Conservation (phyloP, 2,797 vertebrate species). For the Carcharodon carcharias region DNA sequence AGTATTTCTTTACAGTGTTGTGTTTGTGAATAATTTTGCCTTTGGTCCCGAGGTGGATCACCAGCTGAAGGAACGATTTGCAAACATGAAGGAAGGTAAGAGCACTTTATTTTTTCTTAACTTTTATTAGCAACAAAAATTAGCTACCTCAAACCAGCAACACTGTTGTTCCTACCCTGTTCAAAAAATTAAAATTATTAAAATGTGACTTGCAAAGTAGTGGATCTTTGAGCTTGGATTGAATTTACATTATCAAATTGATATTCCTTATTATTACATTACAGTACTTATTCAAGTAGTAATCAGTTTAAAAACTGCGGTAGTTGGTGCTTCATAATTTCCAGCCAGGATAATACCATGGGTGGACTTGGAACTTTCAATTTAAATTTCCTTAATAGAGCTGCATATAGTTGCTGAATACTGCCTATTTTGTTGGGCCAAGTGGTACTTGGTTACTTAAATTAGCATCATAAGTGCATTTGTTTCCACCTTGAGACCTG, state of each 20-base stretch:
- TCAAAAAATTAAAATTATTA: neutral
- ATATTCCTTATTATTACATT: neutral
- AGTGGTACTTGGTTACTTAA: neutral
- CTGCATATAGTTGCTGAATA: neutral
- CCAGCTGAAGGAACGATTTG: conserved; percentile 98
- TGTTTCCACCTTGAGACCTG: neutral
- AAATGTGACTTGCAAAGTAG: neutral
- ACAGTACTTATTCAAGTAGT: neutral
- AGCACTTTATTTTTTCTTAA: neutral
- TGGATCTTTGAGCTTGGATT: neutral
- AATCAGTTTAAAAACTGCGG: neutral
- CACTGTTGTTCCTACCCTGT: neutral
- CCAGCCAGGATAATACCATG: neutral
- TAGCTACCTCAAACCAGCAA: neutral
- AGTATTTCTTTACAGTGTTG: conserved; percentile 81
- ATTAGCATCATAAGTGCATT: neutral
- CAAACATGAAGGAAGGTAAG: conserved; percentile 99
- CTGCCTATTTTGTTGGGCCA: neutral
- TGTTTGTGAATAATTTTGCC: conserved; percentile 99
- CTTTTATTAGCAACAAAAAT: neutral
- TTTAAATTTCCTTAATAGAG: neutral
- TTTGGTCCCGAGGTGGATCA: conserved; percentile 99
- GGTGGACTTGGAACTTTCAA: neutral
- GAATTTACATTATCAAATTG: neutral
- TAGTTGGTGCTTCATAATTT: neutral